A percentile compares a stretch with the other conserved stretches of the same genome.
Conservation (phyloP, 2,888 invertebrate genomes). For the Zelleria hepariella region DNA sequence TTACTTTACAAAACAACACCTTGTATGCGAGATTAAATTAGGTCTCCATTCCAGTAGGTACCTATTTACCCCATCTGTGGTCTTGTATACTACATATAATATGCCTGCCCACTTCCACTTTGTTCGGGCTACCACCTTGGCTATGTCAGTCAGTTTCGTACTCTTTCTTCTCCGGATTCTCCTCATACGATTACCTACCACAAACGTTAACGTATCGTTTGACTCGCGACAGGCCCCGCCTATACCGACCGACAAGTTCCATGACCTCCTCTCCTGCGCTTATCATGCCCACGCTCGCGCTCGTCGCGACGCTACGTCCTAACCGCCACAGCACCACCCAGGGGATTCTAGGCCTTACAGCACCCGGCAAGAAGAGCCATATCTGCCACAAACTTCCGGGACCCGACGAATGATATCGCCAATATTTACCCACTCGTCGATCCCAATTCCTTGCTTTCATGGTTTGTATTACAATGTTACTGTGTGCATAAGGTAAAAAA, state of each 20-base stretch:
- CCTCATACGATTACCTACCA: not conserved
- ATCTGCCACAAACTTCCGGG: constrained; percentile 13
- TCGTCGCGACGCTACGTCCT: not conserved
- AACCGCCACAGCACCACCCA: not conserved
- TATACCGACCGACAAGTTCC: constrained; percentile 33
- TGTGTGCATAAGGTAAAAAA: not conserved
- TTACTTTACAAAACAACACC: too few relatives aligned
- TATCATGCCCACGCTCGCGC: constrained; percentile 36
- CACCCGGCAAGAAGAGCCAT: not conserved
- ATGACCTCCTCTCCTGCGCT: constrained; percentile 60
- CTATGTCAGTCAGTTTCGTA: too few relatives aligned
- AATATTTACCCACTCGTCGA: constrained; percentile 26
- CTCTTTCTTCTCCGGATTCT: too few relatives aligned
- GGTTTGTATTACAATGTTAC: not conserved
- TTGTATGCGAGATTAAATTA: too few relatives aligned
- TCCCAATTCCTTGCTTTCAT: not conserved
- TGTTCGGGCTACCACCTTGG: too few relatives aligned
- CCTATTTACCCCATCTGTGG: too few relatives aligned
- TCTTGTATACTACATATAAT: too few relatives aligned
- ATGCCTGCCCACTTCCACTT: too few relatives aligned
- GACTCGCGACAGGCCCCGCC: not conserved
- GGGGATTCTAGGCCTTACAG: not conserved
- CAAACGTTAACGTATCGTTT: not conserved
- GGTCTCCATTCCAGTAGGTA: too few relatives aligned
- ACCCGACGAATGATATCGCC: constrained; percentile 33